These are phyloP conservation scores for Erebia aethiops DNA, from an alignment of 2,888 invertebrate genomes.

Conservation along the genomic window DNA sequence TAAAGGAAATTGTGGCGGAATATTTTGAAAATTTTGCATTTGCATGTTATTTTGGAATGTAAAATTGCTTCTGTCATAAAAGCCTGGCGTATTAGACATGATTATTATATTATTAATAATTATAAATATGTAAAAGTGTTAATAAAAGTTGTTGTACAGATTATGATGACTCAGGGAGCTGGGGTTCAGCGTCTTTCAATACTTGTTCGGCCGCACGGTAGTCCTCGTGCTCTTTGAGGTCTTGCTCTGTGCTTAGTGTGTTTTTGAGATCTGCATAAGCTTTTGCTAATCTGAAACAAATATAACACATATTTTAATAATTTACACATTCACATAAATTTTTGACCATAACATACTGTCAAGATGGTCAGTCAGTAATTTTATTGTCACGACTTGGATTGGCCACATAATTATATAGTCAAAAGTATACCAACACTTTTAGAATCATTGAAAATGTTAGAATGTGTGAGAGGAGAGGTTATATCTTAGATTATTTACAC, in stretches of 20 bases:
- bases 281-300: conserved; percentile 83
- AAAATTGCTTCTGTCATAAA: conserved; percentile 60
- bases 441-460: too few relatives aligned
- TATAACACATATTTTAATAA: not conserved
- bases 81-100: conserved; percentile 71
- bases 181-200: conserved; percentile 86
- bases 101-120: conserved; percentile 65
- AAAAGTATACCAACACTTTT: not conserved
- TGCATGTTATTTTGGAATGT: conserved; percentile 67
- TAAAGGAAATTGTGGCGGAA: conserved; percentile 49
- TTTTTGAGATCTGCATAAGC: conserved; percentile 90
- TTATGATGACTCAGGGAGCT: conserved; percentile 72
- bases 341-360: not conserved
- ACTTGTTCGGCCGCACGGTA: conserved; percentile 87
- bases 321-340: not conserved
- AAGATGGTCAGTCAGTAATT: not conserved
- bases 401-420: too few relatives aligned
- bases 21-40: conserved; percentile 31
- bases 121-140: conserved; percentile 51
- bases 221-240: conserved; percentile 89
- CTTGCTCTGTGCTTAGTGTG: conserved; percentile 88
- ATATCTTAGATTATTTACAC: too few relatives aligned
- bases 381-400: too few relatives aligned
- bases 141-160: conserved; percentile 39
- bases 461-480: too few relatives aligned